These are phyloP conservation scores for Vireo altiloquus DNA, from an alignment of 2,113 vertebrate species.

Conservation along the genomic window DNA sequence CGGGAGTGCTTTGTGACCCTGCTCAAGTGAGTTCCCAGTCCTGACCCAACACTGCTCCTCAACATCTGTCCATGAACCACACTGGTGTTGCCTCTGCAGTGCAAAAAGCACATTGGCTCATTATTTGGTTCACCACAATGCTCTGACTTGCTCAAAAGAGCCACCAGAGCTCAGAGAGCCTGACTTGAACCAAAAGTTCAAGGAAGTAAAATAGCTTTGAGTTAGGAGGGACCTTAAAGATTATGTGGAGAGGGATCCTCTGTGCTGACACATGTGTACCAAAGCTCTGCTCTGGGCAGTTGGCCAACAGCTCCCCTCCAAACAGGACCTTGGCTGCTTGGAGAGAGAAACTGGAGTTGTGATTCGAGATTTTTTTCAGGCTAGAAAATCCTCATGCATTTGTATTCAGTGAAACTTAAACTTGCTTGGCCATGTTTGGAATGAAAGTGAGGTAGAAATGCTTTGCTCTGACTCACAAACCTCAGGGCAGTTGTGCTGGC, in stretches of 20 bases:
- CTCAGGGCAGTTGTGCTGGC: not conserved
- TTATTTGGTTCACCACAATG: not conserved
- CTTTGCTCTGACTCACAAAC: not conserved
- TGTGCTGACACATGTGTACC: not conserved
- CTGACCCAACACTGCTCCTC: not conserved
- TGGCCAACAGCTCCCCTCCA: not conserved
- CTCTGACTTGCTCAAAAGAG: not conserved
- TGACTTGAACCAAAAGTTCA: not conserved
- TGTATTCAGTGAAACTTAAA: not conserved
- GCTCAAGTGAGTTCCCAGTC: constrained; percentile 74
- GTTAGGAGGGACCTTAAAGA: not conserved
- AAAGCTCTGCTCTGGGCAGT: not conserved
- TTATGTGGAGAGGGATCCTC: not conserved
- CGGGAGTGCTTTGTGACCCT: constrained; percentile 83
- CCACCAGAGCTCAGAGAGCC: not conserved
- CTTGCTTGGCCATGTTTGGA: not conserved
- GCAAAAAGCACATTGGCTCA: not conserved
- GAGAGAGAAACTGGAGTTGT: not conserved
- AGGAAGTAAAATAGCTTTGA: not conserved
- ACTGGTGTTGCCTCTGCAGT: not conserved
- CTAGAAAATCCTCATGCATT: not conserved
- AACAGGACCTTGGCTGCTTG: not conserved
- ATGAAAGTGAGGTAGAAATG: not conserved
- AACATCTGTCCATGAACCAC: not conserved
- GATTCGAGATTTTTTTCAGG: not conserved